Evolutionary conservation across 2,113 vertebrate genomes (phyloP), one percentile per base, ranked within the genome.

Genomic region (Peromyscus californicus): DNA sequence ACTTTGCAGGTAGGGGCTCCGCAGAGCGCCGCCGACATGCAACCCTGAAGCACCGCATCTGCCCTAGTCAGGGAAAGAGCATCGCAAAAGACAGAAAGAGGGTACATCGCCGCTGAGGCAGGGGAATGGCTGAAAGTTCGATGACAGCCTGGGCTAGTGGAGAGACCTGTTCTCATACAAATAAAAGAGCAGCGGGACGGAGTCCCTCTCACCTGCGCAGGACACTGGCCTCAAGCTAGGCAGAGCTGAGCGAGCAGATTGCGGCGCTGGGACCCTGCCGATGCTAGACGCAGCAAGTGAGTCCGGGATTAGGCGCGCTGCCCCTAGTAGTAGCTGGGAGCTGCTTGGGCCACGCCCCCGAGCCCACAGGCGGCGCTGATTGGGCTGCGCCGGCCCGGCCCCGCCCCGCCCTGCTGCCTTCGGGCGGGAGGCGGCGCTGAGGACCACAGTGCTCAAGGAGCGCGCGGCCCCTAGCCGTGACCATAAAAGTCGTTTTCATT

Each of bases 261-360:
- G 24, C 10, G 0, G 0, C 0, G 11, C 75, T 29, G 39, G 80
- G 39, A 93, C 80, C 59, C 42, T n/a, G 8, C 1, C 11, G 59
- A 13, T 65, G 61, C 63, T 21, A 45, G 79, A 13, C 33, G 59
- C 33, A 5, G 45, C 31, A 21, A 67, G 69, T 76, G 54, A 16
- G 5, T 19, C 7, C 15, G 0, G 6, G 17, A 0, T 5, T 1
- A 1, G 0, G 31, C 9, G 70, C 75, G 0, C 63, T 0, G 59
- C 70, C 36, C 97, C 61, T 96, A 97, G 26, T 96, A 97, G n/a
- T 22, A 0, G 10, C 24, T 4, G 0, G 0, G 24, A 42, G n/a
- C n/a, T 33, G n/a, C 74, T 0, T 4, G 26, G 39, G 45, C 97
- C 96, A 61, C 95, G 88, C 97, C 97, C 93, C 74, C n/a, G 0